Conservation (phyloP, 2,888 invertebrate species). For the Chloromyia formosa region DNA sequence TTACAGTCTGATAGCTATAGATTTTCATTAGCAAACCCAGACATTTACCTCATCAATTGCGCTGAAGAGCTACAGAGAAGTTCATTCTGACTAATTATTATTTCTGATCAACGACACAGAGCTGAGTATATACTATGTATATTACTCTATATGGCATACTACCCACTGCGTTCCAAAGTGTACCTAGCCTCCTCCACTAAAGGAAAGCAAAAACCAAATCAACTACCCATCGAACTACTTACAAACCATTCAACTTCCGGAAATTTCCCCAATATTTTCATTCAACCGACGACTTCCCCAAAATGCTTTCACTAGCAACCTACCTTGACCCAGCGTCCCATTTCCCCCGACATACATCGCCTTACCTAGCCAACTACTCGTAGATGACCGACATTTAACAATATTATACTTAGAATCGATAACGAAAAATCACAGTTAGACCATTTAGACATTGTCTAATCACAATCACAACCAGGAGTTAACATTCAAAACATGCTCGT, state of each 20-base stretch:
- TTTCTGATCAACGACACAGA: too few species aligned
- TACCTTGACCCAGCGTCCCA: constrained; percentile 32
- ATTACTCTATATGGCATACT: too few species aligned
- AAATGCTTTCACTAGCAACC: constrained; percentile 27
- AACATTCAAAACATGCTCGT: constrained; percentile 6
- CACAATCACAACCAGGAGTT: background rate
- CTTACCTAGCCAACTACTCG: background rate
- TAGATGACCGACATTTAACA: constrained; percentile 5
- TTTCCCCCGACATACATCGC: background rate
- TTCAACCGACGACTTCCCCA: background rate
- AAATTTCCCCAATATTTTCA: background rate
- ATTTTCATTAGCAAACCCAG: too few species aligned
- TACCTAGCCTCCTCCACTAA: too few species aligned
- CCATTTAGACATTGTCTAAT: constrained; percentile 27
- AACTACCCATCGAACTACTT: background rate
- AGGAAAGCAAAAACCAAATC: background rate
- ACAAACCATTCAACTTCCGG: background rate
- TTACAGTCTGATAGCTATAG: too few species aligned
- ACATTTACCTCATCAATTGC: too few species aligned
- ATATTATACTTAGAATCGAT: background rate
- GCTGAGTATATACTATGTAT: too few species aligned
- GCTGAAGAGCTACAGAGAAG: too few species aligned
- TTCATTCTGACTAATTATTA: too few species aligned
- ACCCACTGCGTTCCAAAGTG: too few species aligned
- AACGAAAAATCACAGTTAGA: constrained; percentile 13